Percentiles rank a stretch among this genome's conserved stretches.
These are phyloP conservation scores for Anthoscopus minutus DNA, from an alignment of 2,113 vertebrate genomes.

Conservation along the genomic window DNA sequence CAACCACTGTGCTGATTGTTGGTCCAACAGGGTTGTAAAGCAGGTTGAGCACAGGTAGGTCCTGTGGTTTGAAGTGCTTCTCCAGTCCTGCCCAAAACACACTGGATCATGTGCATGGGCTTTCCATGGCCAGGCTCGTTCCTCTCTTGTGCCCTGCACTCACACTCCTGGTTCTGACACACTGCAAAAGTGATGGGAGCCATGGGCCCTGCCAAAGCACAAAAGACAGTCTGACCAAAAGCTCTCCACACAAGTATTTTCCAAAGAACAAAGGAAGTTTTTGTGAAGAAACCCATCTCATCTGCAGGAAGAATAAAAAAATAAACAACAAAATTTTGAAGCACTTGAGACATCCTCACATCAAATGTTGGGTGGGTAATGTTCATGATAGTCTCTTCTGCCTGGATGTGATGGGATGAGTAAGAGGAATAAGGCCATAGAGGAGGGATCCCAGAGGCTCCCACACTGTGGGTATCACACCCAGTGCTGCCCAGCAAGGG, in stretches of 20 bases:
- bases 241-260: background rate
- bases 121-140: background rate
- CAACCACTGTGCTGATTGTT: background rate
- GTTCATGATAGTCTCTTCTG: background rate
- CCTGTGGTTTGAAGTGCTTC: background rate
- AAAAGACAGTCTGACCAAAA: background rate
- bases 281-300: background rate
- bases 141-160: background rate
- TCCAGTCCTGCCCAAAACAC: background rate
- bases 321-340: accelerated
- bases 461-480: background rate
- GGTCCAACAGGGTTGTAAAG: background rate
- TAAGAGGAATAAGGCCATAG: background rate
- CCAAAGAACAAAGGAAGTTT: background rate
- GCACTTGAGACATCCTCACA: background rate
- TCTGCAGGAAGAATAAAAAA: background rate
- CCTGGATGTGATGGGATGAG: background rate
- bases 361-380: accelerated
- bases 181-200: background rate
- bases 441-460: background rate
- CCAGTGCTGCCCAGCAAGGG: background rate
- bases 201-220: background rate
- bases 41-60: background rate
- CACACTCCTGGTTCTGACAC: accelerated
- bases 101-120: accelerated